Evolutionary conservation across 1,140 invertebrate species (phyloP).

Genomic region (Lepidurus arcticus): DNA sequence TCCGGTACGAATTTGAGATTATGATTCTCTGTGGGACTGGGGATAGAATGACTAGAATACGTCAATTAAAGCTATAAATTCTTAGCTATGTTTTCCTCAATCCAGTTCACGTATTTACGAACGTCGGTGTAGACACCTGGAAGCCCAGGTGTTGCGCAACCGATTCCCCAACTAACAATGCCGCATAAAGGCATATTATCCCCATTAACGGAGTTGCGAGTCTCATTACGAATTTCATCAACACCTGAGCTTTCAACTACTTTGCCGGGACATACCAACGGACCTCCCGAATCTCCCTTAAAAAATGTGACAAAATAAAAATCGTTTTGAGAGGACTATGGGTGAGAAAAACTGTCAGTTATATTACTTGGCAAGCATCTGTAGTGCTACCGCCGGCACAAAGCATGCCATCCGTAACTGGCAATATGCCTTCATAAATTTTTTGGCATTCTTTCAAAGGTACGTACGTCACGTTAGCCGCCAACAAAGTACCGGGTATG

Average conservation of each 20-base stretch:
- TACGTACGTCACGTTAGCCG: constrained; percentile 27
- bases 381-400: constrained; percentile 35
- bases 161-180: constrained; percentile 42
- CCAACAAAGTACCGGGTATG: constrained; percentile 13
- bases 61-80: not conserved
- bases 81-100: constrained; percentile 33
- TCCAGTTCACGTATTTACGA: constrained; percentile 42
- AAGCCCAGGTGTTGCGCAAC: constrained; percentile 39
- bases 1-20: not conserved
- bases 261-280: constrained; percentile 34
- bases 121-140: constrained; percentile 43
- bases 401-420: constrained; percentile 33
- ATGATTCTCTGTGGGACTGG: no score
- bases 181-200: constrained; percentile 36
- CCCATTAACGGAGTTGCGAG: not conserved
- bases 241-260: not conserved
- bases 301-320: not conserved
- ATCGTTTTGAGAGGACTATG: not conserved
- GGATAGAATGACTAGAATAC: no score
- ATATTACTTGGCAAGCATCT: constrained; percentile 35
- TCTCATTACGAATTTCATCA: not conserved
- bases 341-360: not conserved
- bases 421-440: constrained; percentile 27
- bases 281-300: constrained; percentile 42
- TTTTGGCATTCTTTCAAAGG: constrained; percentile 25